Conservation (phyloP, 2,888 invertebrate species). For the Agriopis leucophaearia region DNA sequence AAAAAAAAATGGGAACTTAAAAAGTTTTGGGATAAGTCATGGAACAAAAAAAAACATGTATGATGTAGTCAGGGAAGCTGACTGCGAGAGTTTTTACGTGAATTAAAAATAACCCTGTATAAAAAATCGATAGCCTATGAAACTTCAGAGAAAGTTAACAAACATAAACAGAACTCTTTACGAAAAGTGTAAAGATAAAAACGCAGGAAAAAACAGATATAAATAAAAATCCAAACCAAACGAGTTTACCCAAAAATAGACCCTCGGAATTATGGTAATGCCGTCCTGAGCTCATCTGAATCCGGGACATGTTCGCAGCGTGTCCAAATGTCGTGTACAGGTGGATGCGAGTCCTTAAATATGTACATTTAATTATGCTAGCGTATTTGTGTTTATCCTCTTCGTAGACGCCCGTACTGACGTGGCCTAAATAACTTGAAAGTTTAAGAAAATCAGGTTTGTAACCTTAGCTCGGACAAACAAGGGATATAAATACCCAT, state of each 20-base stretch:
- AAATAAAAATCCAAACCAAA: slow-evolving; percentile 23
- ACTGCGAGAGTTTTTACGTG: too few species aligned
- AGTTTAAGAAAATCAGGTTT: background rate
- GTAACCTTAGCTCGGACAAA: too few species aligned
- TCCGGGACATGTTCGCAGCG: slow-evolving; percentile 21
- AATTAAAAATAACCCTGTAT: too few species aligned
- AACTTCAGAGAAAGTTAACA: too few species aligned
- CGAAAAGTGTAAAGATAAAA: background rate
- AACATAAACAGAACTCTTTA: background rate
- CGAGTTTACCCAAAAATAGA: slow-evolving; percentile 26
- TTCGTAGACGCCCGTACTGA: slow-evolving; percentile 3
- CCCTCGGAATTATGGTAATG: slow-evolving; percentile 23
- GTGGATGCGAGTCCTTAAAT: slow-evolving; percentile 22
- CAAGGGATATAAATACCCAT: too few species aligned
- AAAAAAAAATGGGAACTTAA: too few species aligned
- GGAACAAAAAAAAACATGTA: too few species aligned
- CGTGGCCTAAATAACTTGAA: slow-evolving; percentile 1
- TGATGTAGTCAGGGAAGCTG: too few species aligned
- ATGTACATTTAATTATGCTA: slow-evolving; percentile 25
- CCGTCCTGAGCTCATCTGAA: slow-evolving; percentile 21
- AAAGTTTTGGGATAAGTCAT: too few species aligned
- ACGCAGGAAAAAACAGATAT: slow-evolving; percentile 8
- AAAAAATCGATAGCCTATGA: too few species aligned
- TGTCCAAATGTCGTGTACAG: slow-evolving; percentile 25
- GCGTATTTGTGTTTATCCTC: slow-evolving; percentile 14